Evolutionary conservation across 2,888 invertebrate genomes (phyloP), one percentile per base, ranked within the genome.

Genomic region (Acronicta aceris): DNA sequence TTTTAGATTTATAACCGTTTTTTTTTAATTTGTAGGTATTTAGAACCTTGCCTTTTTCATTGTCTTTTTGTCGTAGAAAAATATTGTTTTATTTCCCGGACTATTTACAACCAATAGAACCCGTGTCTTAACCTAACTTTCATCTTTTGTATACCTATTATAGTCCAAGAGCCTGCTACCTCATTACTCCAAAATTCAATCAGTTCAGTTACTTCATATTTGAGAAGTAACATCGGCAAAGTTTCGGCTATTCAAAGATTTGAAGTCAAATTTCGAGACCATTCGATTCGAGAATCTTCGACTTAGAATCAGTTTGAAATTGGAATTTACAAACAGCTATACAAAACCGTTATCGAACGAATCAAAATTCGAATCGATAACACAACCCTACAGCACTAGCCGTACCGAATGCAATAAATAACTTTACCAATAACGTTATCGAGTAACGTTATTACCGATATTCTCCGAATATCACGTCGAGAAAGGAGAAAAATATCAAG

Each of bases 61-160:
- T 60, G 49, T 67, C 46, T 70, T 78, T 63, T 67, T 71, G 46
- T 65, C 59, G 65, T 78, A 78, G 69, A 78, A 78, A 78, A 78
- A 78, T 78, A 78, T 49, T 33, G 62, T 57, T 42, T 60, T 59
- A 43, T 59, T 38, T 38, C 15, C 17, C 49, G 47, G 33, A 40
- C 25, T 71, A 63, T 74, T 45, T 68, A 62, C 71, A 76, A 2
- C 21, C 16, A 36, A 46, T 60, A 40, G 55, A 40, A 49, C 54
- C 43, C 38, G 56, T 48, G 21, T 42, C 53, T 36, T 56, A 50
- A 54, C 46, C 46, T 56, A 66, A 54, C 47, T 53, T 52, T 43
- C 43, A 36, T 59, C 7, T 50, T 47, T 45, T 63, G 68, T 59
- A 69, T 69, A 66, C 59, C 38, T 61, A 54, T 48, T 58, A 70